Evolutionary conservation across 2,797 vertebrate genomes (phyloP).

Genomic region (Arnoldichthys spilopterus): DNA sequence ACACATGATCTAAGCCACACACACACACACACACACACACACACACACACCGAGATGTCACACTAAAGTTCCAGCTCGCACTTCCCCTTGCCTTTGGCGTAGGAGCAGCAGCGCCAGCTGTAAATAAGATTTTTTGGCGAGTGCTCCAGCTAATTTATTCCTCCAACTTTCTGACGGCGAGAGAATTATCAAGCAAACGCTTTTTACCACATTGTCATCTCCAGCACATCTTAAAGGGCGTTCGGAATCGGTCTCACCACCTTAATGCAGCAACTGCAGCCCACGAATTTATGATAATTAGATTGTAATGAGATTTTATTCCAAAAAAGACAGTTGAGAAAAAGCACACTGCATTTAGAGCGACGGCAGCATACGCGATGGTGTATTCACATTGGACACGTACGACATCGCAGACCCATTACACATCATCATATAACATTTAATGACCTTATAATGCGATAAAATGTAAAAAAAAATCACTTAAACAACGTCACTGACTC

Average conservation of each 20-base stretch:
- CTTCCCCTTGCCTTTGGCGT: not conserved
- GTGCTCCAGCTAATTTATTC: conserved; percentile 22
- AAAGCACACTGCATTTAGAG: not conserved
- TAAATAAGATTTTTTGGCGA: not conserved
- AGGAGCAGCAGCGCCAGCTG: not conserved
- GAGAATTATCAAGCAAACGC: conserved; percentile 7
- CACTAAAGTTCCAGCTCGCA: not conserved
- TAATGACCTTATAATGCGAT: too few species aligned
- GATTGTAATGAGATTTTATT: not conserved
- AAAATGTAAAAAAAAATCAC: too few species aligned
- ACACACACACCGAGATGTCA: conserved; percentile 6
- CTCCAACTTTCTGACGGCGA: conserved; percentile 23
- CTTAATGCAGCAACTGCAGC: conserved; percentile 14
- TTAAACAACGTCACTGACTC: not conserved
- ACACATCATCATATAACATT: too few species aligned
- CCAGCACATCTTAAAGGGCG: not conserved
- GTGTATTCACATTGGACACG: not conserved
- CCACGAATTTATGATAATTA: conserved; percentile 16
- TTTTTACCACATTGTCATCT: not conserved
- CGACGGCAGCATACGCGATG: not conserved
- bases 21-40: not conserved
- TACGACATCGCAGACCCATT: not conserved
- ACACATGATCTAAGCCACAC: conserved; percentile 16
- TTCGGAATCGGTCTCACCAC: not conserved
- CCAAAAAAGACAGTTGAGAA: not conserved